Evolutionary conservation across 2,113 vertebrate species (phyloP), one percentile per base, ranked within the genome.

Genomic region (Gallinago undulata): DNA sequence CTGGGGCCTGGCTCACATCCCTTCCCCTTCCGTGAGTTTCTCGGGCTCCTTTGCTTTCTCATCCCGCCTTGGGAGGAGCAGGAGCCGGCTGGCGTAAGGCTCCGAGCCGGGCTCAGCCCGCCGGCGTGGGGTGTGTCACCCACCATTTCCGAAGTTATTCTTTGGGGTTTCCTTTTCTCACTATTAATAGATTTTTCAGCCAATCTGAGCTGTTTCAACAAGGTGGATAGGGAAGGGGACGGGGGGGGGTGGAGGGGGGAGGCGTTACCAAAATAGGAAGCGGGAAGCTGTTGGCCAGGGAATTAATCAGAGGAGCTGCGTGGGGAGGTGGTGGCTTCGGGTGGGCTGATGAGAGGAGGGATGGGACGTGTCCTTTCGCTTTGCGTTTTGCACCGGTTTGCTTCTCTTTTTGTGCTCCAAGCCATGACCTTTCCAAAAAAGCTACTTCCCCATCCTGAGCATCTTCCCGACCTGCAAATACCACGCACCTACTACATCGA

Each of bases 101-200:
- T 95, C 67, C 0, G 5, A 85, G 84, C 74, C 0, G 37, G 95
- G 82, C 60, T 92, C 63, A 84, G 90, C 89, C 82, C 0, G 3
- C 84, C 10, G 10, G 85, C 30, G 0, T 87, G 84, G 97, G 97
- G 97, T 93, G 96, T 96, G 96, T 93, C 96, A 90, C 78, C 88
- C n/a, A 94, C 97, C 95, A 50, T 78, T 98, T 98, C 98, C 98
- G 94, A 95, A 95, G 91, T 96, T 96, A 98, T 98, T 98, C 98
- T 98, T 98, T 87, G 35, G 73, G 47, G 84, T 56, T 98, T 98
- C 98, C 98, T 97, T 91, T 97, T 96, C 93, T 93, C 30, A 84
- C 98, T 98, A 98, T 98, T 98, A 98, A 98, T 98, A 98, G 98
- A 96, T 56, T 59, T 35, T 27, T 47, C 86, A 97, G 96, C 95